These are phyloP conservation scores for Gryllus bimaculatus DNA, from an alignment of 1,140 invertebrate genomes.

Conservation along the genomic window DNA sequence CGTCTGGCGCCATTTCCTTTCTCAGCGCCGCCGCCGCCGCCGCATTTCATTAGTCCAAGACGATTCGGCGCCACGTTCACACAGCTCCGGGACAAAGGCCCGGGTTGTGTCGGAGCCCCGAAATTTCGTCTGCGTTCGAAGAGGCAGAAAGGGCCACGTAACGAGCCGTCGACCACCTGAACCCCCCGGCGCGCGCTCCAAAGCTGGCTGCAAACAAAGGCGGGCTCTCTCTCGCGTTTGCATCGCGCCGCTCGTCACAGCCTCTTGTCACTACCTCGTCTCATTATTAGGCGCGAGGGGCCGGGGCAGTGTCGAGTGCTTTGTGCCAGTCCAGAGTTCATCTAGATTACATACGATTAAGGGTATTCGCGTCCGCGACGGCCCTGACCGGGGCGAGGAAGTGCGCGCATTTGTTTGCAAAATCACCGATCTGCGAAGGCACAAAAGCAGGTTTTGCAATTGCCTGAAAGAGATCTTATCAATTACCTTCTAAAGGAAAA, in stretches of 20 bases:
- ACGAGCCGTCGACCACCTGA: not conserved
- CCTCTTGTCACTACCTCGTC: not conserved
- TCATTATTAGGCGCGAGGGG: too few species aligned
- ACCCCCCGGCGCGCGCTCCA: not conserved
- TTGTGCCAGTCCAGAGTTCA: not conserved
- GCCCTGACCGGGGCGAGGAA: too few species aligned
- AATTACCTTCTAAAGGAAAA: too few species aligned
- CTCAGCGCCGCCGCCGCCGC: not conserved
- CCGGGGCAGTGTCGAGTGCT: not conserved
- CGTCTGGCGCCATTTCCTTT: not conserved
- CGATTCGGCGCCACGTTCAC: not conserved
- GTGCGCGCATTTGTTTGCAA: too few species aligned
- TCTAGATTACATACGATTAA: conserved; percentile 1
- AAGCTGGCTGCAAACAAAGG: not conserved
- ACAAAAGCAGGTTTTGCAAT: too few species aligned
- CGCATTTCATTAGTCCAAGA: not conserved
- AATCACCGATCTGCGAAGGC: too few species aligned
- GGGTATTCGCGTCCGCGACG: not conserved
- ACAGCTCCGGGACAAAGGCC: not conserved
- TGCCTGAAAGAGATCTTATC: too few species aligned
- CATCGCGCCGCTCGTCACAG: not conserved
- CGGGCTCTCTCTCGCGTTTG: not conserved
- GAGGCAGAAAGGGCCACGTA: not conserved
- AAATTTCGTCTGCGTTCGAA: not conserved
- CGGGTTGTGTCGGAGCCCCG: not conserved